Evolutionary conservation across 2,888 invertebrate species (phyloP).

Genomic region (Eucriotettix oculatus): DNA sequence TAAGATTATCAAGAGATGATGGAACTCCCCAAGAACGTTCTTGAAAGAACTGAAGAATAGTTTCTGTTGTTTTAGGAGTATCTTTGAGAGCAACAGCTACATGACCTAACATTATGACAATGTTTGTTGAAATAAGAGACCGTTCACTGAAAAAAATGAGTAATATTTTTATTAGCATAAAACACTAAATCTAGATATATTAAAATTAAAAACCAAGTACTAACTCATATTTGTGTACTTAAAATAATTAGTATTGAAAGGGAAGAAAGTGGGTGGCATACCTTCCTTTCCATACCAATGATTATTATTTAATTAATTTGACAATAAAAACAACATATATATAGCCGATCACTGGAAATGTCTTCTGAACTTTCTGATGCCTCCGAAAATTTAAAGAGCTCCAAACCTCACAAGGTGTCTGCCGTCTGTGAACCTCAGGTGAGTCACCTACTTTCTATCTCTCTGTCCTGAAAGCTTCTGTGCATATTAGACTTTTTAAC

Average conservation of each 20-base stretch:
- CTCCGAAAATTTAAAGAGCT: too few relatives aligned
- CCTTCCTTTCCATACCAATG: too few relatives aligned
- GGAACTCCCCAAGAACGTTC: conserved; percentile 88
- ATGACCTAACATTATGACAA: conserved; percentile 92
- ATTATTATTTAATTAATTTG: too few relatives aligned
- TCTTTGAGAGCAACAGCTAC: conserved; percentile 90
- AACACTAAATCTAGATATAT: not conserved
- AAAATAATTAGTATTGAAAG: conserved; percentile 5
- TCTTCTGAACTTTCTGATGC: too few relatives aligned
- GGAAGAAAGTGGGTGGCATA: too few relatives aligned
- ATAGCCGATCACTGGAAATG: too few relatives aligned
- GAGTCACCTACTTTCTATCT: too few relatives aligned
- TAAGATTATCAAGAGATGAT: conserved; percentile 78
- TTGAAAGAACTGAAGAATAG: conserved; percentile 91
- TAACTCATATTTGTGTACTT: not conserved
- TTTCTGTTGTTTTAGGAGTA: conserved; percentile 85
- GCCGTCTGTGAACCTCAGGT: too few relatives aligned
- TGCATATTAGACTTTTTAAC: too few relatives aligned
- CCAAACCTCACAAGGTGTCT: too few relatives aligned
- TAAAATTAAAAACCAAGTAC: conserved; percentile 1
- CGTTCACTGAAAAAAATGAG: conserved; percentile 50
- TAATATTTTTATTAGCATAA: not conserved
- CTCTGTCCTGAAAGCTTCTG: too few relatives aligned
- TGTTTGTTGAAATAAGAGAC: conserved; percentile 85
- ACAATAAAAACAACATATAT: too few relatives aligned